These are phyloP conservation scores for Natrix natrix DNA, from an alignment of 2,797 vertebrate species.

Conservation along the genomic window DNA sequence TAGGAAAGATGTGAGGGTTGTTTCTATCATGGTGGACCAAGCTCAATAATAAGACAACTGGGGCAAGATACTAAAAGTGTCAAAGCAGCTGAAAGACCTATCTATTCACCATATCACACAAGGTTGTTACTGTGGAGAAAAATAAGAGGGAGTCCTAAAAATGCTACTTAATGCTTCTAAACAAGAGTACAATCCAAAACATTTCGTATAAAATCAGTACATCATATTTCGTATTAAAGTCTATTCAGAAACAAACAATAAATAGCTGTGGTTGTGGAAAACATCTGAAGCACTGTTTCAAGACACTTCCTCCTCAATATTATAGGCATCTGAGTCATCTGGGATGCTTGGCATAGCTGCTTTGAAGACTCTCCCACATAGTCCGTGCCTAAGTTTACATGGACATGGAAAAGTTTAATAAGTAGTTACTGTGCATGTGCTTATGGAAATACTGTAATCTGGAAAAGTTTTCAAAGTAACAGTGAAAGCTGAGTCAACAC, in stretches of 20 bases:
- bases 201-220: background rate
- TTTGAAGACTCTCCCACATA: background rate
- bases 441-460: background rate
- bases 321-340: background rate
- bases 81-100: background rate
- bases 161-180: background rate
- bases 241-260: background rate
- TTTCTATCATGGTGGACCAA: background rate
- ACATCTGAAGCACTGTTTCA: background rate
- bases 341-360: background rate
- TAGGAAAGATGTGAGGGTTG: background rate
- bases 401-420: background rate
- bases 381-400: background rate
- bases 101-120: background rate
- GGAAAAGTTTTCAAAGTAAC: background rate
- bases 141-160: background rate
- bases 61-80: background rate
- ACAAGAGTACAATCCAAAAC: background rate
- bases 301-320: background rate
- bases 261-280: background rate
- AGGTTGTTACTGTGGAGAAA: background rate
- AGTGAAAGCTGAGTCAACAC: background rate
- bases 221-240: background rate
- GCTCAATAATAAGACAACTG: background rate
- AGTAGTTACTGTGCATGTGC: background rate